These are phyloP conservation scores for Scarus forsteni DNA, from an alignment of 2,797 vertebrate genomes.

Conservation along the genomic window DNA sequence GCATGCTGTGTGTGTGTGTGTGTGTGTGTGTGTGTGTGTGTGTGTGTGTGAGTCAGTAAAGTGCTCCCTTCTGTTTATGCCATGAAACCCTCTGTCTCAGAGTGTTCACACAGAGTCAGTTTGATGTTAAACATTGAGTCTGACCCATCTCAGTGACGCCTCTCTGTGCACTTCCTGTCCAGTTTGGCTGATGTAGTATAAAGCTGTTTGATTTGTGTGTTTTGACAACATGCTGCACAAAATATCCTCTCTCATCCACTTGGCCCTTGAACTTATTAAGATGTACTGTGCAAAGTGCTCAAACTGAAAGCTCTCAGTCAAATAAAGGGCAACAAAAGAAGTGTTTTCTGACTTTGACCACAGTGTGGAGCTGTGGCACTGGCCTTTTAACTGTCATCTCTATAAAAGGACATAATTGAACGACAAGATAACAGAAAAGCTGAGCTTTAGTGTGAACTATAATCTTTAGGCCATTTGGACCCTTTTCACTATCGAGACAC, in stretches of 20 bases:
- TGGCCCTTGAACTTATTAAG: neutral
- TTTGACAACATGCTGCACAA: neutral
- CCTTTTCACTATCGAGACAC: too few species aligned
- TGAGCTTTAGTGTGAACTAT: too few species aligned
- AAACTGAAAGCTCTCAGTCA: neutral
- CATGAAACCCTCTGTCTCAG: slow-evolving; percentile 34
- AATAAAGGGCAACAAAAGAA: too few species aligned
- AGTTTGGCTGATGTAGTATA: neutral
- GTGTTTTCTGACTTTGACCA: too few species aligned
- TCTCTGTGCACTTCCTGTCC: neutral
- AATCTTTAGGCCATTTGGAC: too few species aligned
- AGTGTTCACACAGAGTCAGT: neutral
- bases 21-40: slow-evolving; percentile 24
- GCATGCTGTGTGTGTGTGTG: slow-evolving; percentile 8
- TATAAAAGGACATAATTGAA: too few species aligned
- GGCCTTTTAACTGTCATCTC: too few species aligned
- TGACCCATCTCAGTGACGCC: slow-evolving; percentile 1
- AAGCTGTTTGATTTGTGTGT: neutral
- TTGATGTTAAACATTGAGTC: neutral
- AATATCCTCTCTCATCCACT: neutral
- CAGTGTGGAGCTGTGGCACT: too few species aligned
- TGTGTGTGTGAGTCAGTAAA: slow-evolving; percentile 13
- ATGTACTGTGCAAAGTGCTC: neutral
- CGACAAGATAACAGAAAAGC: too few species aligned
- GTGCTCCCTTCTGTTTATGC: slow-evolving; percentile 45